Conservation (phyloP, 2,113 vertebrate genomes). For the Colinus virginianus region DNA sequence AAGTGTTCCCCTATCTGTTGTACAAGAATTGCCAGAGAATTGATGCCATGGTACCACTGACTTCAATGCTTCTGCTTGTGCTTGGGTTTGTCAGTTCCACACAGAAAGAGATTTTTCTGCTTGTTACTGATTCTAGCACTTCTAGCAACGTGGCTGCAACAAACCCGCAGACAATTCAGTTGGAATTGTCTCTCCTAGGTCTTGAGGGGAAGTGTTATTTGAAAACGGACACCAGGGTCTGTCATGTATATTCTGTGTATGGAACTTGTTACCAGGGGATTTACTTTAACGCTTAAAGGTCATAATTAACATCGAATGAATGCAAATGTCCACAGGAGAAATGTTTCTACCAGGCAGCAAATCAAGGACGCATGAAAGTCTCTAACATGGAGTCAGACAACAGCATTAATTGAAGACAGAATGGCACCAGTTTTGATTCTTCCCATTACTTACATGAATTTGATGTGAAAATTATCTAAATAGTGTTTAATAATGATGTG, state of each 20-base stretch:
- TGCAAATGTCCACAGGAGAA: slow-evolving; percentile 4
- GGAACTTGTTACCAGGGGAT: neutral
- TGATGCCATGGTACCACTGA: neutral
- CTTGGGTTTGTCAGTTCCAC: neutral
- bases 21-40: neutral
- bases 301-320: slow-evolving; percentile 37
- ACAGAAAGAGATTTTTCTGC: neutral
- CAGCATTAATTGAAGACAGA: slow-evolving; percentile 5
- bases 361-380: slow-evolving; percentile 17
- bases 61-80: accelerated
- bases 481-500: neutral
- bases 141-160: neutral
- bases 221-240: neutral
- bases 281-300: slow-evolving; percentile 14
- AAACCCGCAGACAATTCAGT: neutral
- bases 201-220: neutral
- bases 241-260: neutral
- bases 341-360: neutral
- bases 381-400: neutral
- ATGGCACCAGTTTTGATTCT: neutral
- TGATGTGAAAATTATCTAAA: neutral
- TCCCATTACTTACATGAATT: neutral
- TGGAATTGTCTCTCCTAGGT: neutral
- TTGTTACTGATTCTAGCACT: neutral
- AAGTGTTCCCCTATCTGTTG: accelerated